A percentile compares a stretch with the other conserved stretches of the same genome.
phyloP scores from a whole-genome alignment of 2,888 invertebrate species.

The Folsomia manolachei region DNA sequence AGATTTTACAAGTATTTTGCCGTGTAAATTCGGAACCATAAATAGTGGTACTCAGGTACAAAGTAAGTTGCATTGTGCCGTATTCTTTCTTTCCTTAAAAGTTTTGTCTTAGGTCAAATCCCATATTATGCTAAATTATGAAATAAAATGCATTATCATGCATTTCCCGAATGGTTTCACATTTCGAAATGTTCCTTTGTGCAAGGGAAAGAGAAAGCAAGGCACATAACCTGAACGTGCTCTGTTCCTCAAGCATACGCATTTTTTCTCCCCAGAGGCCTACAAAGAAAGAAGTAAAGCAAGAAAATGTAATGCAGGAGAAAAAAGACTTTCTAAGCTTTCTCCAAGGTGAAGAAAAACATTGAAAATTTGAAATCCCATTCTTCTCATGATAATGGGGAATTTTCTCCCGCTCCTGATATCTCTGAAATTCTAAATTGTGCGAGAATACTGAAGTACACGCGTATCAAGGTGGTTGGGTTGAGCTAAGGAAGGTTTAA shows the following conservation, averaged over 20 bases:
- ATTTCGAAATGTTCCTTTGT: no score
- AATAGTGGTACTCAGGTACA: no score
- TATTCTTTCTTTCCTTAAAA: no score
- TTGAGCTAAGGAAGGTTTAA: no score
- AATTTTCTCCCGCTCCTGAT: not conserved
- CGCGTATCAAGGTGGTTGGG: not conserved
- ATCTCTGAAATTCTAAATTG: not conserved
- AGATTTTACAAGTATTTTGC: no score
- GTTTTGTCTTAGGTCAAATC: not conserved
- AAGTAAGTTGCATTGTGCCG: no score
- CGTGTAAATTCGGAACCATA: no score
- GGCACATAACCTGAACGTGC: no score
- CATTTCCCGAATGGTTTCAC: no score
- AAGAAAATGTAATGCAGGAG: not conserved
- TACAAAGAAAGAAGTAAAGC: not conserved
- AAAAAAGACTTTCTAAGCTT: not conserved
- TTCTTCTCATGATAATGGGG: not conserved
- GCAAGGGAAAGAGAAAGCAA: no score
- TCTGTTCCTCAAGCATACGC: not conserved
- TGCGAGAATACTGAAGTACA: not conserved
- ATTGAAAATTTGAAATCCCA: constrained; percentile 5
- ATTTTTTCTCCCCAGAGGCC: constrained; percentile 1
- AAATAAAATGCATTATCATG: not conserved
- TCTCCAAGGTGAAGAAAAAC: not conserved
- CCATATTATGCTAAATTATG: not conserved